Percentiles rank a stretch among this genome's conserved stretches.
These are phyloP conservation scores for Scaeva pyrastri DNA, from an alignment of 2,888 invertebrate genomes.

Conservation along the genomic window DNA sequence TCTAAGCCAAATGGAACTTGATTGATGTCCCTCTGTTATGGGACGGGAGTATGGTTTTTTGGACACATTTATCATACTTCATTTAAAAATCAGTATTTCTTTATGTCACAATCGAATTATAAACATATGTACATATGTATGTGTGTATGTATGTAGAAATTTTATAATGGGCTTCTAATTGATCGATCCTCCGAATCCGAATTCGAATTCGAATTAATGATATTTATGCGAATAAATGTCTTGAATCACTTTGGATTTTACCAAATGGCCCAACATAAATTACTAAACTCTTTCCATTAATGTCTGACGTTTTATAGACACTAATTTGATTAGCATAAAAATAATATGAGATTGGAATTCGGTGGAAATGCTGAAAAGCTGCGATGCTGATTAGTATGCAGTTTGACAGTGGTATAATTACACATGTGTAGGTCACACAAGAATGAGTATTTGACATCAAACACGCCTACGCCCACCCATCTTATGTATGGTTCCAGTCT, in stretches of 20 bases:
- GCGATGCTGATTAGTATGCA: constrained; percentile 62
- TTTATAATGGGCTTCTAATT: constrained; percentile 27
- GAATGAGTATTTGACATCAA: constrained; percentile 41
- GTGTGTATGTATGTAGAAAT: constrained; percentile 29
- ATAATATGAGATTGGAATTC: not conserved
- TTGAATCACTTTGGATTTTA: not conserved
- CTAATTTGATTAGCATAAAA: constrained; percentile 19
- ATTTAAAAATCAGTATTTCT: not conserved
- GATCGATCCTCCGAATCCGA: constrained; percentile 23
- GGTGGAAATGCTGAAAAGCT: constrained; percentile 1
- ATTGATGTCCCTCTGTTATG: constrained; percentile 15
- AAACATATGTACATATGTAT: not conserved
- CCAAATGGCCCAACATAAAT: constrained; percentile 5
- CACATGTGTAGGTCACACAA: constrained; percentile 55
- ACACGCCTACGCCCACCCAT: constrained; percentile 65
- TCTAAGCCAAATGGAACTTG: constrained; percentile 33
- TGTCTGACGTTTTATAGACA: not conserved
- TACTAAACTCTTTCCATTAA: constrained; percentile 15
- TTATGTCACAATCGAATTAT: constrained; percentile 26
- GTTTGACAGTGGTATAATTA: constrained; percentile 55
- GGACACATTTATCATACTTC: constrained; percentile 19
- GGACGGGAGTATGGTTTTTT: not conserved
- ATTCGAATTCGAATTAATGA: not conserved
- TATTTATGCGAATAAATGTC: constrained; percentile 12
- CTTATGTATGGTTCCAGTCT: constrained; percentile 35